Evolutionary conservation across 2,113 vertebrate genomes (phyloP).

Genomic region (Collichthys lucidus): DNA sequence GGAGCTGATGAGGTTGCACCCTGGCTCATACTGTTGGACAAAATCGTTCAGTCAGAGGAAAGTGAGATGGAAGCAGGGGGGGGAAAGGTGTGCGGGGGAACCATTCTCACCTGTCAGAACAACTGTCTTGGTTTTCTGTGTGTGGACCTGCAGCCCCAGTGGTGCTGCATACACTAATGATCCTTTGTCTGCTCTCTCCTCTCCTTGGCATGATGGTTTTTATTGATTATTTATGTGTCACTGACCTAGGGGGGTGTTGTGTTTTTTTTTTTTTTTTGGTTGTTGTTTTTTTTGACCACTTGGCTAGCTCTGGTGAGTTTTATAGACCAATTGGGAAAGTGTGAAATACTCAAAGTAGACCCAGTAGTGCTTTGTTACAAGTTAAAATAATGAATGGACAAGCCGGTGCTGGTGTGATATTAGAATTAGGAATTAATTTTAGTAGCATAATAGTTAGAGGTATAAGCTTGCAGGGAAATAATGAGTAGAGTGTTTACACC

Average conservation of each 20-base stretch:
- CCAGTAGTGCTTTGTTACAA: slow-evolving; percentile 16
- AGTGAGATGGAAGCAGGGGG: slow-evolving; percentile 59
- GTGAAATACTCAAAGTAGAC: slow-evolving; percentile 38
- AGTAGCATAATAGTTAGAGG: background rate
- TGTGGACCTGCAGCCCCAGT: slow-evolving; percentile 61
- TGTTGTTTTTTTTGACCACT: slow-evolving; percentile 41
- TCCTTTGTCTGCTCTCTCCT: slow-evolving; percentile 59
- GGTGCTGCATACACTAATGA: slow-evolving; percentile 73
- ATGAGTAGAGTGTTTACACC: background rate
- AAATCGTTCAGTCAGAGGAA: slow-evolving; percentile 78
- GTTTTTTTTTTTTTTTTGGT: background rate
- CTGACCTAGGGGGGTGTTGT: slow-evolving; percentile 20
- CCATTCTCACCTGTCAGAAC: slow-evolving; percentile 88
- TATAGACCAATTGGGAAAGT: slow-evolving; percentile 36
- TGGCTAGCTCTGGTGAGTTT: slow-evolving; percentile 7
- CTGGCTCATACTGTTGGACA: slow-evolving; percentile 73
- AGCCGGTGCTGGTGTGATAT: background rate
- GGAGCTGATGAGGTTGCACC: slow-evolving; percentile 79
- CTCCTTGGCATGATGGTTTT: slow-evolving; percentile 42
- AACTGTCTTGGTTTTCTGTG: slow-evolving; percentile 80
- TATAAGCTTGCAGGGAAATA: background rate
- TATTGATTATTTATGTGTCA: slow-evolving; percentile 76
- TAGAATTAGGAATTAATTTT: slow-evolving; percentile 2
- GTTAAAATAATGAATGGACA: background rate
- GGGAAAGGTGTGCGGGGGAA: slow-evolving; percentile 70